These are phyloP conservation scores for Telenomus remus DNA, from an alignment of 1,140 invertebrate genomes.

Conservation along the genomic window DNA sequence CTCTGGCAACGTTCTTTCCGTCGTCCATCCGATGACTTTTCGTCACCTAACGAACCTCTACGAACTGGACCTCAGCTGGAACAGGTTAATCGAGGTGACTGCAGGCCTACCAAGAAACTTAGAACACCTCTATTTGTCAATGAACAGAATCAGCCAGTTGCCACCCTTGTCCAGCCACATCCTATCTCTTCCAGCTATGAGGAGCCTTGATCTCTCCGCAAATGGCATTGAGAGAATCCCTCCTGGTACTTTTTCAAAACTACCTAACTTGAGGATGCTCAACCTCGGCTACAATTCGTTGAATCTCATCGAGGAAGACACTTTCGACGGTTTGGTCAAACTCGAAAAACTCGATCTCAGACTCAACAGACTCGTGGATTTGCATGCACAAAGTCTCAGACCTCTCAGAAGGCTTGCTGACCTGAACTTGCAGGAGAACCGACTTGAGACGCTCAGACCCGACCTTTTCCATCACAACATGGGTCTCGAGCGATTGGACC, in stretches of 20 bases:
- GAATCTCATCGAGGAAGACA: conserved; percentile 81
- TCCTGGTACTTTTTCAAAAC: conserved; percentile 79
- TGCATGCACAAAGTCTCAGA: conserved; percentile 82
- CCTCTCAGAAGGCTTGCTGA: conserved; percentile 80
- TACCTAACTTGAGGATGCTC: conserved; percentile 83
- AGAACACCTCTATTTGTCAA: conserved; percentile 84
- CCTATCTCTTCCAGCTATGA: conserved; percentile 81
- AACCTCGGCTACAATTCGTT: conserved; percentile 87
- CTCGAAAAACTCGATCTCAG: conserved; percentile 85
- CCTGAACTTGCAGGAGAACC: conserved; percentile 85
- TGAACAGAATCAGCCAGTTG: conserved; percentile 83
- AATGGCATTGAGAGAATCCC: conserved; percentile 85
- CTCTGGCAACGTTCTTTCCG: conserved; percentile 82
- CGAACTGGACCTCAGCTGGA: conserved; percentile 86
- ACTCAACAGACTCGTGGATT: conserved; percentile 82
- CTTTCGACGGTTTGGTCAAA: conserved; percentile 82
- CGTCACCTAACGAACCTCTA: conserved; percentile 83
- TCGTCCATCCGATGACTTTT: conserved; percentile 84
- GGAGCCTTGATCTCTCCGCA: conserved; percentile 84
- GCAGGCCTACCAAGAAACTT: conserved; percentile 84
- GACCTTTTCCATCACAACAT: conserved; percentile 81
- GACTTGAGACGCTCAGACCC: conserved; percentile 82
- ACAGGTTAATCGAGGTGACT: conserved; percentile 82
- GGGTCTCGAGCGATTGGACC: conserved; percentile 81
- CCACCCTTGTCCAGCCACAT: conserved; percentile 80